phyloP scores from a whole-genome alignment of 2,113 vertebrate genomes.

The Lagopus muta region DNA sequence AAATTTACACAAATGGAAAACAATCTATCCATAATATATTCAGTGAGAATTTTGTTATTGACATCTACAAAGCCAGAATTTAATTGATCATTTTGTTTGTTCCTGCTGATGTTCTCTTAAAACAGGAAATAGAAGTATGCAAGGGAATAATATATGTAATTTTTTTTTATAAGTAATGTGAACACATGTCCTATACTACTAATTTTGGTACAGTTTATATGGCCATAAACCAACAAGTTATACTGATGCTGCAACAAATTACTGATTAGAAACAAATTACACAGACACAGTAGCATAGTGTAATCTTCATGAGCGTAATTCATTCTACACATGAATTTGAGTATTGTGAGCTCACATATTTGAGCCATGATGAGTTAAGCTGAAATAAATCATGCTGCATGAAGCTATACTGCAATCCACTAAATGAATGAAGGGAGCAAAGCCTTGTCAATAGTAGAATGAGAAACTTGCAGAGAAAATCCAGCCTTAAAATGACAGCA shows the following conservation, averaged over 20 bases:
- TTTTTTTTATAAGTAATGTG: background rate
- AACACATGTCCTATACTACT: accelerated
- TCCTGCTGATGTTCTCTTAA: background rate
- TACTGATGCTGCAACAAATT: background rate
- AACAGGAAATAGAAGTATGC: background rate
- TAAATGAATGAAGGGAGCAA: background rate
- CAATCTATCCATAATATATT: background rate
- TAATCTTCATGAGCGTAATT: background rate
- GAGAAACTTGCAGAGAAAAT: background rate
- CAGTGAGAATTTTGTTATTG: background rate
- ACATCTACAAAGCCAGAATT: background rate
- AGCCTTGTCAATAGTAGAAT: background rate
- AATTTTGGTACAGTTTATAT: background rate
- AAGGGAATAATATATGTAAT: background rate
- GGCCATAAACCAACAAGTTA: background rate
- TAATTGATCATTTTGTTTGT: background rate
- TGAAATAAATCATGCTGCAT: background rate
- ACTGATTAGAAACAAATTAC: background rate
- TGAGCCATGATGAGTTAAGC: background rate
- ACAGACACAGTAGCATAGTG: background rate
- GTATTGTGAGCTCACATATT: background rate
- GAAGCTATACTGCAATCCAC: background rate
- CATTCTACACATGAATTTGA: background rate
- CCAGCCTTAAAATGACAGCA: background rate
- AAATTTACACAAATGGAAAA: background rate